Conservation (phyloP, 2,113 vertebrate species). For the Gopherus evgoodei region DNA sequence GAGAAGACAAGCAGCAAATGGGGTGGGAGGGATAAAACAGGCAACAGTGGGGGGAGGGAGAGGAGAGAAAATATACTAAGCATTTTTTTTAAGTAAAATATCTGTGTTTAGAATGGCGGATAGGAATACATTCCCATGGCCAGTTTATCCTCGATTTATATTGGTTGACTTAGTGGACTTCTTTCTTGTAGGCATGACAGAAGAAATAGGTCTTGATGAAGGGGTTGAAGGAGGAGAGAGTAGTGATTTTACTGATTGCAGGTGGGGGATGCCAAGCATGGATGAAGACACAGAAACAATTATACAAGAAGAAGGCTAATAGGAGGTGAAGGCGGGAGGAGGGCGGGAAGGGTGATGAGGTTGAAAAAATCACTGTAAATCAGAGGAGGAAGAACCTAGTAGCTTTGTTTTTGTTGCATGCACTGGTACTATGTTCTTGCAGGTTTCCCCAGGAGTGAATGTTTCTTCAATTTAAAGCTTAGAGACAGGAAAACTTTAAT, state of each 20-base stretch:
- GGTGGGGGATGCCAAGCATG: background rate
- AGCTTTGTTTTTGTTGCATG: background rate
- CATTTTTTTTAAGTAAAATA: background rate
- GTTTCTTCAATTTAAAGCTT: background rate
- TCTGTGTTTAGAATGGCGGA: background rate
- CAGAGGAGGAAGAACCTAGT: fast-evolving
- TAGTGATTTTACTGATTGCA: background rate
- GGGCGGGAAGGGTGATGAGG: background rate
- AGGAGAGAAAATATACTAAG: background rate
- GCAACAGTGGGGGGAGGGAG: background rate
- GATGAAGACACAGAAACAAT: background rate
- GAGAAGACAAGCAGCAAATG: background rate
- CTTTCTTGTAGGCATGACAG: background rate
- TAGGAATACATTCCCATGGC: background rate
- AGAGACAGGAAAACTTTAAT: background rate
- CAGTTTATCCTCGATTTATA: background rate
- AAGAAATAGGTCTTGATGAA: background rate
- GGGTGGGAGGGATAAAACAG: background rate
- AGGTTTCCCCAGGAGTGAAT: background rate
- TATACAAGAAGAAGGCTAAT: background rate
- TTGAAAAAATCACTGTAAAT: background rate
- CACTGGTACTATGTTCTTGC: background rate
- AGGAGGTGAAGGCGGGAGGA: background rate
- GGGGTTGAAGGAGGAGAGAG: background rate
- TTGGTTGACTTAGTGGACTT: background rate